A percentile compares a stretch with the other conserved stretches of the same genome.
Conservation (phyloP, 2,797 vertebrate species). For the Typhlichthys subterraneus region DNA sequence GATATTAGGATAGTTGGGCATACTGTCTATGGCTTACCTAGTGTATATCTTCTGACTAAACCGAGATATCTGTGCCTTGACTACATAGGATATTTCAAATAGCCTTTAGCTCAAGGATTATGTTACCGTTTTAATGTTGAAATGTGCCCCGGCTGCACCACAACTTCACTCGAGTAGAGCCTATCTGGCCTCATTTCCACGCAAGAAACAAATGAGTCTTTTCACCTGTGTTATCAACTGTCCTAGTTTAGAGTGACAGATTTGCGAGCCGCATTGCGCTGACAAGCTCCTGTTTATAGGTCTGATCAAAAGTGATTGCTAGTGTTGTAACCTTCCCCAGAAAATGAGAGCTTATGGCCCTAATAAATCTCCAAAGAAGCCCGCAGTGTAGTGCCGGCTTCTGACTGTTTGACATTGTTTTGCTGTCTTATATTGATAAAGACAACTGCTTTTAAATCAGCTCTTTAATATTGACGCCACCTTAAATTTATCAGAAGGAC, state of each 20-base stretch:
- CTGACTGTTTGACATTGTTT: conserved; percentile 67
- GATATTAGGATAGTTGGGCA: background rate
- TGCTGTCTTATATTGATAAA: conserved; percentile 55
- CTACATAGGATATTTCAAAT: conserved; percentile 13
- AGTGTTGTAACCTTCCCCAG: conserved; percentile 66
- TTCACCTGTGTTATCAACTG: conserved; percentile 48
- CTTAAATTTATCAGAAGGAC: conserved; percentile 64
- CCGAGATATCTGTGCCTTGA: background rate
- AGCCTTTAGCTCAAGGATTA: conserved; percentile 23
- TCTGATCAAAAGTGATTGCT: conserved; percentile 65
- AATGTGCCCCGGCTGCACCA: conserved; percentile 28
- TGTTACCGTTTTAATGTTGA: conserved; percentile 21
- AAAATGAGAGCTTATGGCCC: conserved; percentile 66
- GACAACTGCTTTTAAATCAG: conserved; percentile 62
- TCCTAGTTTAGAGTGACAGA: conserved; percentile 56
- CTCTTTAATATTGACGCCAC: conserved; percentile 63
- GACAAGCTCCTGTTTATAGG: conserved; percentile 65
- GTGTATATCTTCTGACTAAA: conserved; percentile 1
- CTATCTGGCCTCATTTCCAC: conserved; percentile 25
- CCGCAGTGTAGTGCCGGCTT: conserved; percentile 43
- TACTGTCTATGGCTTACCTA: background rate
- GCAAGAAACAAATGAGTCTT: conserved; percentile 50
- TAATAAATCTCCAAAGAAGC: conserved; percentile 64
- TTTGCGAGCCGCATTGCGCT: conserved; percentile 46
- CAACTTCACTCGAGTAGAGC: conserved; percentile 28